Evolutionary conservation across 2,888 invertebrate genomes (phyloP).

Genomic region (Charanyca ferruginea): DNA sequence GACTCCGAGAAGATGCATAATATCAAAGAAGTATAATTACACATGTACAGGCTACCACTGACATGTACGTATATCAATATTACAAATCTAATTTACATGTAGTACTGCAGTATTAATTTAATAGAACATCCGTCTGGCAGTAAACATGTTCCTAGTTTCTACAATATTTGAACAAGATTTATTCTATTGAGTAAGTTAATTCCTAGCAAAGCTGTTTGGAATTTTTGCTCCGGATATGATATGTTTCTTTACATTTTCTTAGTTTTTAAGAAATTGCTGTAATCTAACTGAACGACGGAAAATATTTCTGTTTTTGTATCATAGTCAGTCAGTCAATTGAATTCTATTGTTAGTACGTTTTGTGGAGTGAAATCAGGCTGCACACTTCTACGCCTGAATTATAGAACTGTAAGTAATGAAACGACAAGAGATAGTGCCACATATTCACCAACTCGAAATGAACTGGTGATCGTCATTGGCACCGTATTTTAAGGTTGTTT

Average conservation of each 20-base stretch:
- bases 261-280: background rate
- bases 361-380: too few relatives aligned
- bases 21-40: too few relatives aligned
- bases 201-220: constrained; percentile 9
- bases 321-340: background rate
- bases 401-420: too few relatives aligned
- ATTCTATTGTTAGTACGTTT: too few relatives aligned
- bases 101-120: constrained; percentile 24
- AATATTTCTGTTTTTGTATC: background rate
- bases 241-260: constrained; percentile 26
- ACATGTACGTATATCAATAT: background rate
- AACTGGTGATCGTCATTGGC: too few relatives aligned
- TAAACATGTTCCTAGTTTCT: constrained; percentile 1
- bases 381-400: too few relatives aligned
- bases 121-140: constrained; percentile 18
- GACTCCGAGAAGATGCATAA: constrained; percentile 11
- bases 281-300: background rate
- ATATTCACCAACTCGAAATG: too few relatives aligned
- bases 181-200: constrained; percentile 27
- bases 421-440: too few relatives aligned
- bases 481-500: too few relatives aligned
- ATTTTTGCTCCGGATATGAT: constrained; percentile 38
- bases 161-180: background rate
- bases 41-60: constrained; percentile 1
- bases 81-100: constrained; percentile 12